A percentile compares a stretch with the other conserved stretches of the same genome.
phyloP scores from a whole-genome alignment of 2,113 vertebrate species.

The Cricetomys ansorgei region DNA sequence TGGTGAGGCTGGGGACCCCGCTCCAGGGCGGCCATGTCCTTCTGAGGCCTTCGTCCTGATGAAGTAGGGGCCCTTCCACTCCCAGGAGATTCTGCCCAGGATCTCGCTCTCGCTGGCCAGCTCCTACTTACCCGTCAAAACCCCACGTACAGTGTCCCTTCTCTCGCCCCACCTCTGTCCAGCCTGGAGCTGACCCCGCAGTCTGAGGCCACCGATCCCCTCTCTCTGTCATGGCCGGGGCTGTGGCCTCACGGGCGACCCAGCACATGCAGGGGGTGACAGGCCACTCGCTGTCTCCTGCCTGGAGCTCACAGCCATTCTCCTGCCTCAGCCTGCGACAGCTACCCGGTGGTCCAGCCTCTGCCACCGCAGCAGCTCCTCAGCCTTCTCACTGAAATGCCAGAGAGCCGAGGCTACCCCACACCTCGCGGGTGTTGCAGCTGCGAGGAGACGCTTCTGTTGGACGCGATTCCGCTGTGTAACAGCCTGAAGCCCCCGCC shows the following conservation, averaged over 20 bases:
- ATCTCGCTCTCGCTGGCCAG: background rate
- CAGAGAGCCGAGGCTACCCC: background rate
- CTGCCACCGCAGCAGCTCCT: background rate
- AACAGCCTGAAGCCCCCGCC: background rate
- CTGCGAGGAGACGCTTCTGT: too few relatives aligned
- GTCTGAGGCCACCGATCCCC: background rate
- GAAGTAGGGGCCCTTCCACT: background rate
- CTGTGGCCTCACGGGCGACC: background rate
- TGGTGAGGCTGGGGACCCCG: background rate
- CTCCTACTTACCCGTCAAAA: conserved; percentile 29
- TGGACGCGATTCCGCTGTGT: background rate
- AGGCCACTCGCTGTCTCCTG: too few relatives aligned
- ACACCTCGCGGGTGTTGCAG: background rate
- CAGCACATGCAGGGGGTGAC: too few relatives aligned
- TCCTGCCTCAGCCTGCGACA: background rate
- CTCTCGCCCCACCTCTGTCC: background rate
- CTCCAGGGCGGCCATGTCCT: background rate
- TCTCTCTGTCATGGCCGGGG: background rate
- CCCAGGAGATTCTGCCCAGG: background rate
- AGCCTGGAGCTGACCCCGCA: background rate
- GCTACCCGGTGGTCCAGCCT: too few relatives aligned
- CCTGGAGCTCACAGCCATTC: background rate
- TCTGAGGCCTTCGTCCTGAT: background rate
- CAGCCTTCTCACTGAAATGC: background rate
- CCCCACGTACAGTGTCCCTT: background rate